phyloP scores from a whole-genome alignment of 2,888 invertebrate species.

The Microctonus aethiopoides region DNA sequence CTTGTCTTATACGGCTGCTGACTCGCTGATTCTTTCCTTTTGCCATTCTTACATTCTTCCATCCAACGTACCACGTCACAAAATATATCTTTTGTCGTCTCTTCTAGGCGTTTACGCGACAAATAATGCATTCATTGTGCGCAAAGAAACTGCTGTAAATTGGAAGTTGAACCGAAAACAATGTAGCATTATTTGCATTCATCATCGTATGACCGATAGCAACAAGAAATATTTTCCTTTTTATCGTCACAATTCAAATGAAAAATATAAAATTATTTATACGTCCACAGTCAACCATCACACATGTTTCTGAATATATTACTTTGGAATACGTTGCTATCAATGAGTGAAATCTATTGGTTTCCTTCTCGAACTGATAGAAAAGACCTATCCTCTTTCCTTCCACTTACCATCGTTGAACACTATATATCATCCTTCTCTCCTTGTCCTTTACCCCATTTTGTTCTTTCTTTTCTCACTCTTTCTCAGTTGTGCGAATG shows the following conservation, averaged over 20 bases:
- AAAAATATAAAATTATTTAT: too few species aligned
- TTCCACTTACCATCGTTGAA: slow-evolving; percentile 30
- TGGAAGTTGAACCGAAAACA: slow-evolving; percentile 30
- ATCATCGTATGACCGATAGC: neutral
- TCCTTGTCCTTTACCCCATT: slow-evolving; percentile 11
- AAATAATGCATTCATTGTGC: slow-evolving; percentile 59
- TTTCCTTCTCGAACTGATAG: slow-evolving; percentile 35
- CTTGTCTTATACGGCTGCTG: slow-evolving; percentile 21
- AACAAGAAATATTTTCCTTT: too few species aligned
- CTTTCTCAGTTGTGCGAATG: neutral
- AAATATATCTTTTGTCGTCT: slow-evolving; percentile 54
- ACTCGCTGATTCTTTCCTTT: slow-evolving; percentile 36
- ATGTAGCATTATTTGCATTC: neutral
- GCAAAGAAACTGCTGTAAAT: slow-evolving; percentile 60
- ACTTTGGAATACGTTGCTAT: slow-evolving; percentile 17
- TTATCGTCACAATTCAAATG: too few species aligned
- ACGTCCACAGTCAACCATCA: neutral
- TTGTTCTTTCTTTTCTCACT: neutral
- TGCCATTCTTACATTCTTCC: slow-evolving; percentile 34
- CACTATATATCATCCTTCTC: slow-evolving; percentile 27
- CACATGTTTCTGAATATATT: neutral
- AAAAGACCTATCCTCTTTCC: slow-evolving; percentile 33
- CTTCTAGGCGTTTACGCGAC: slow-evolving; percentile 56
- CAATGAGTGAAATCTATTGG: slow-evolving; percentile 46
- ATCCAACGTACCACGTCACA: slow-evolving; percentile 37